phyloP scores from a whole-genome alignment of 2,113 vertebrate species.

The Sturnus vulgaris region DNA sequence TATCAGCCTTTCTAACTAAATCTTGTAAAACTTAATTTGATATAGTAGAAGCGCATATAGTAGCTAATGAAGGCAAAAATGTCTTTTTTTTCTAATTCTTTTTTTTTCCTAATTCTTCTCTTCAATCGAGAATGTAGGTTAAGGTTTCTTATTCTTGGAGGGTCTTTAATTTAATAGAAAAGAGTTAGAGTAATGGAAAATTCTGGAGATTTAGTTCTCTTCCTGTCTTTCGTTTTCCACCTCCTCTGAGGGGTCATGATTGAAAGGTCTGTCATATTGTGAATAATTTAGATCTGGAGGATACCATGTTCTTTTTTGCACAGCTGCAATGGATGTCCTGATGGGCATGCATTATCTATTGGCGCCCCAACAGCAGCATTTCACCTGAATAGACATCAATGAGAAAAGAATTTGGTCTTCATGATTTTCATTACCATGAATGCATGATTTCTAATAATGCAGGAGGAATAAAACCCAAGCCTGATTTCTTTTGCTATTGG shows the following conservation, averaged over 20 bases:
- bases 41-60: fast-evolving
- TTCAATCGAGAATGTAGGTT: background rate
- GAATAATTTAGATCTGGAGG: background rate
- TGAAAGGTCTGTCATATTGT: background rate
- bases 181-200: background rate
- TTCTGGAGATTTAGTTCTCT: background rate
- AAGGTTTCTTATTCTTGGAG: background rate
- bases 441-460: background rate
- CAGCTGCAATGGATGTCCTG: background rate
- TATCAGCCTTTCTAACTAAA: background rate
- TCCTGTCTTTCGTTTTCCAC: background rate
- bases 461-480: background rate
- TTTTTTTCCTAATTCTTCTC: background rate
- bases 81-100: background rate
- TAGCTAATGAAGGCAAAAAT: background rate
- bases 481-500: background rate
- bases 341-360: background rate
- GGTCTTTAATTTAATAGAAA: background rate
- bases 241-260: background rate
- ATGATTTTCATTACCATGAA: background rate
- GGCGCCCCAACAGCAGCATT: background rate
- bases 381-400: background rate
- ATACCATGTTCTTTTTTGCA: background rate
- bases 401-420: background rate
- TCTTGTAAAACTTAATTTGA: background rate